phyloP scores from a whole-genome alignment of 92 coral and sea anemone genomes.

The Nematostella vectensis region DNA sequence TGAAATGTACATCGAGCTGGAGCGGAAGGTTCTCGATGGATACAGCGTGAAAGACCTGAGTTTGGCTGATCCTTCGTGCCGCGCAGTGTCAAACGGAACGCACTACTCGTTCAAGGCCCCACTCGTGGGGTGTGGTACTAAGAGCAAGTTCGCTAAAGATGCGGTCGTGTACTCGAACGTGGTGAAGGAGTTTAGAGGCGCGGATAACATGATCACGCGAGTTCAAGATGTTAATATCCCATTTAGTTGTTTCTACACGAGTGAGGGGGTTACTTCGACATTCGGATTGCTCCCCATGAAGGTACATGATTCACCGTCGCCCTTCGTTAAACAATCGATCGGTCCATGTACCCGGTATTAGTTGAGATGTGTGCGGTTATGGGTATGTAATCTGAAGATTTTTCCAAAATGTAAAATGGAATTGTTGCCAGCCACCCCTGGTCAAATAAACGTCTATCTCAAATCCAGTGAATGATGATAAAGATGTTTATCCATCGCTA shows the following conservation, averaged over 20 bases:
- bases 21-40: slow-evolving; percentile 21
- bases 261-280: slow-evolving; percentile 73
- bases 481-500: no score
- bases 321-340: no score
- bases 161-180: slow-evolving; percentile 68
- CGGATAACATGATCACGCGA: slow-evolving; percentile 37
- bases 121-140: slow-evolving; percentile 68
- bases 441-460: no score
- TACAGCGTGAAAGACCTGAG: slow-evolving; percentile 26
- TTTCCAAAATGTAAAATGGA: no score
- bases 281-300: slow-evolving; percentile 59
- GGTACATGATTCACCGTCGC: slow-evolving; percentile 21
- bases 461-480: no score
- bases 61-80: slow-evolving; percentile 45
- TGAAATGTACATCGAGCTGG: slow-evolving; percentile 55
- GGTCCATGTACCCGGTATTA: no score
- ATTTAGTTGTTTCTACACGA: slow-evolving; percentile 68
- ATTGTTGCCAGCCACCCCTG: no score
- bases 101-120: slow-evolving; percentile 63
- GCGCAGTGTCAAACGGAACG: slow-evolving; percentile 43
- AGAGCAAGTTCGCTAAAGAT: slow-evolving; percentile 48
- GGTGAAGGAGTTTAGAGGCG: slow-evolving; percentile 22
- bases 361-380: no score
- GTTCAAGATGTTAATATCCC: slow-evolving; percentile 52
- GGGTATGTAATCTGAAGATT: no score